phyloP scores from a whole-genome alignment of 2,888 invertebrate genomes.

The Synergus laeviventris region DNA sequence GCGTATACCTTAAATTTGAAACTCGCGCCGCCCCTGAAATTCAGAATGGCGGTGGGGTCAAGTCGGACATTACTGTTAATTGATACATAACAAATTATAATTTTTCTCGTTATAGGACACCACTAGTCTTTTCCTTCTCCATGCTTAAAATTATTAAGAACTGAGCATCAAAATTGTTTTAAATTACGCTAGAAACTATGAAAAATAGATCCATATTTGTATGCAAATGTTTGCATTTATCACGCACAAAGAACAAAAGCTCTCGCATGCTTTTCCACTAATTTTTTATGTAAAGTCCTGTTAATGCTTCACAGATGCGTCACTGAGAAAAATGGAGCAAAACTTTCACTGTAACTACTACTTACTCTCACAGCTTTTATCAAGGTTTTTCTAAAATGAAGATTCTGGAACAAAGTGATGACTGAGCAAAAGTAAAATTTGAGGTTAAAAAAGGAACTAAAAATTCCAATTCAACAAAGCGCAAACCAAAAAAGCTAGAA shows the following conservation, averaged over 20 bases:
- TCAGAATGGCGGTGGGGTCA: background rate
- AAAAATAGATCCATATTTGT: conserved; percentile 15
- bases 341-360: background rate
- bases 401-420: background rate
- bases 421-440: background rate
- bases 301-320: background rate
- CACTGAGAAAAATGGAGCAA: background rate
- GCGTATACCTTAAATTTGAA: background rate
- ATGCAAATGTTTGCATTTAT: background rate
- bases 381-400: background rate
- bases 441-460: background rate
- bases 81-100: background rate
- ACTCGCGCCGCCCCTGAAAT: background rate
- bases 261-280: background rate
- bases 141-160: background rate
- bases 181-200: conserved; percentile 9
- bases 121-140: background rate
- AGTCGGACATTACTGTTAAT: background rate
- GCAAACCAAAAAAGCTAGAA: background rate
- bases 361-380: background rate
- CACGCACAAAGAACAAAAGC: background rate
- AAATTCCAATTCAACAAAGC: background rate
- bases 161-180: background rate
- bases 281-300: background rate
- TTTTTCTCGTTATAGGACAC: background rate